These are phyloP conservation scores for Ciconia nigra DNA, from an alignment of 2,797 vertebrate genomes.

Conservation along the genomic window DNA sequence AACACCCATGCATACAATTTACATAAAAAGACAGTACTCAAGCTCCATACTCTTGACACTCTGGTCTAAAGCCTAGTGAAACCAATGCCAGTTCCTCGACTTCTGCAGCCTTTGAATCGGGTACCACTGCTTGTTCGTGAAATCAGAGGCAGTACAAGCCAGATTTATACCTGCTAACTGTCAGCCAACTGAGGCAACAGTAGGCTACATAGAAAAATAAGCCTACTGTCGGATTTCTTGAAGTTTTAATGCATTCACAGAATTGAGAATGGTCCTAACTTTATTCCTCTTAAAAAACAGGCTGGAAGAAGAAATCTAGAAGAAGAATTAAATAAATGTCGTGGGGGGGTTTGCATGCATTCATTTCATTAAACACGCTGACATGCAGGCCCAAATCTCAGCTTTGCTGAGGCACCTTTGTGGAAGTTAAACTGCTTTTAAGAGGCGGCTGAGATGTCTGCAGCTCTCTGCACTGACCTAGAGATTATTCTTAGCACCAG, in stretches of 20 bases:
- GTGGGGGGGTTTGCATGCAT: rapidly evolving
- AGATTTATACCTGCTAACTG: background rate
- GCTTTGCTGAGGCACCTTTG: background rate
- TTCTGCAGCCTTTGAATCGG: background rate
- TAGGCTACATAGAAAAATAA: background rate
- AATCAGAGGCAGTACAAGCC: background rate
- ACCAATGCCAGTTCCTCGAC: background rate
- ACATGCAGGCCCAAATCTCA: background rate
- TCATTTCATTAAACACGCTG: background rate
- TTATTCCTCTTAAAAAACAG: background rate
- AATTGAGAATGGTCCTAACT: background rate
- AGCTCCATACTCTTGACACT: background rate
- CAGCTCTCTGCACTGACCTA: background rate
- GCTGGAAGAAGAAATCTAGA: background rate
- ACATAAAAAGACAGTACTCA: background rate
- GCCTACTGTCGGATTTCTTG: too few relatives aligned
- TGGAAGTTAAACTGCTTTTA: background rate
- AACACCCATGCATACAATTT: background rate
- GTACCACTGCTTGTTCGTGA: background rate
- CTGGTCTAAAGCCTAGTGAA: background rate
- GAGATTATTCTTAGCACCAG: background rate
- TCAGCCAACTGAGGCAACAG: background rate
- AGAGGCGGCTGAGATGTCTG: background rate
- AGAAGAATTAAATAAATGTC: background rate
- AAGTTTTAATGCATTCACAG: background rate